Evolutionary conservation across 37 sponge, comb jelly and placozoan species (phyloP), one percentile per base, ranked within the genome.

Genomic region (Dysidea cf. avara): DNA sequence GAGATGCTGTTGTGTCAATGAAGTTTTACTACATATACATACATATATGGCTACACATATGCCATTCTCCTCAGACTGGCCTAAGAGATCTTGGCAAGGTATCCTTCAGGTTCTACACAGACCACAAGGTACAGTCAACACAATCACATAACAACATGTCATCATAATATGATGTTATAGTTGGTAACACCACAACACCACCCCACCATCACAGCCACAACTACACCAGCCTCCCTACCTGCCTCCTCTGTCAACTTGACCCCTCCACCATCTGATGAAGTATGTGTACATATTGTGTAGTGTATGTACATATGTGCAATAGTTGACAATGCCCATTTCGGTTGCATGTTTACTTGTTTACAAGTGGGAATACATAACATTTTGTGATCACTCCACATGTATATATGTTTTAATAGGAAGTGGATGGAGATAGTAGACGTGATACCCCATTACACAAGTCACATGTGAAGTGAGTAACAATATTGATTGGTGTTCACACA

Each of bases 11-110:
- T 20, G 59, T 57, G 14, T 24, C 11, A 46, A 11, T 49, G 18
- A 0, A 17, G 11, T 68, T 24, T 11, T 22, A 11, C 25, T 36
- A 28, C 18, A 38, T 67, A 36, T 49, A 67, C 3, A 20, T 35
- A 38, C 25, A 67, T 48, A 50, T 50, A 49, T 52, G 49, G 2
- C 22, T 24, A 24, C 21, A 69, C 53, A 7, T 17, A 32, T 5
- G 66, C 38, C 2, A 40, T 39, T 12, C 14, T 50, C 25, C 16
- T 12, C 39, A 76, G 77, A 49, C 26, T 49, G 61, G 39, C 35
- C 66, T 76, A 21, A 36, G 56, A 32, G 77, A 76, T 35, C 55
- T 53, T 64, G 77, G 77, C 5, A 76, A 76, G 66, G 43, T 76
- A n/a, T 52, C 66, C 0, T 76, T 76, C 66, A 76, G 46, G 46